Conservation (phyloP, 2,888 invertebrate genomes). For the Scaeva pyrastri region DNA sequence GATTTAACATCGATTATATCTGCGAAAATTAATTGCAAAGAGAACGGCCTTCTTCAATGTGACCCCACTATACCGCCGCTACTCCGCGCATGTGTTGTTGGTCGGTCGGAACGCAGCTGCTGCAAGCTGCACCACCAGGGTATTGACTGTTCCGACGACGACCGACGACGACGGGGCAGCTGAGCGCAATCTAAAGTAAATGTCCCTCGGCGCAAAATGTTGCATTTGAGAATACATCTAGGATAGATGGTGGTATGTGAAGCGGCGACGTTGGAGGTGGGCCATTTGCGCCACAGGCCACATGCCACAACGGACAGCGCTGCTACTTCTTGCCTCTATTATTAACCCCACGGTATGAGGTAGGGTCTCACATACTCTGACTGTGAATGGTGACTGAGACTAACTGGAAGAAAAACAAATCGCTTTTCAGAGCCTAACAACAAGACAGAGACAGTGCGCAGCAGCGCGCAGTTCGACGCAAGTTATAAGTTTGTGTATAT, state of each 20-base stretch:
- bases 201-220: conserved; percentile 61
- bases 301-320: conserved; percentile 24
- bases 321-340: conserved; percentile 37
- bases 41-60: conserved; percentile 70
- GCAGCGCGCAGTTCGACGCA: conserved; percentile 14
- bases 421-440: conserved; percentile 68
- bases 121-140: not conserved
- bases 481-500: conserved; percentile 38
- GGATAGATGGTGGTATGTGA: conserved; percentile 23
- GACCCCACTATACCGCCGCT: conserved; percentile 27
- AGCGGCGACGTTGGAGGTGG: conserved; percentile 32
- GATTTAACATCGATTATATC: conserved; percentile 76
- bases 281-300: conserved; percentile 39
- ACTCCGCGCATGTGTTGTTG: too few relatives aligned
- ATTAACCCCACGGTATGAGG: conserved; percentile 29
- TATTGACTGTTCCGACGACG: not conserved
- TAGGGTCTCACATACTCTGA: not conserved
- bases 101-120: not conserved
- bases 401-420: conserved; percentile 66
- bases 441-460: too few relatives aligned
- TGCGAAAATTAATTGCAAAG: conserved; percentile 75
- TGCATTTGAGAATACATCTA: conserved; percentile 66
- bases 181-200: conserved; percentile 62
- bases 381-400: not conserved
- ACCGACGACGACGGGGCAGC: not conserved